Evolutionary conservation across 2,888 invertebrate genomes (phyloP).

Genomic region (Tenthredo amoena): DNA sequence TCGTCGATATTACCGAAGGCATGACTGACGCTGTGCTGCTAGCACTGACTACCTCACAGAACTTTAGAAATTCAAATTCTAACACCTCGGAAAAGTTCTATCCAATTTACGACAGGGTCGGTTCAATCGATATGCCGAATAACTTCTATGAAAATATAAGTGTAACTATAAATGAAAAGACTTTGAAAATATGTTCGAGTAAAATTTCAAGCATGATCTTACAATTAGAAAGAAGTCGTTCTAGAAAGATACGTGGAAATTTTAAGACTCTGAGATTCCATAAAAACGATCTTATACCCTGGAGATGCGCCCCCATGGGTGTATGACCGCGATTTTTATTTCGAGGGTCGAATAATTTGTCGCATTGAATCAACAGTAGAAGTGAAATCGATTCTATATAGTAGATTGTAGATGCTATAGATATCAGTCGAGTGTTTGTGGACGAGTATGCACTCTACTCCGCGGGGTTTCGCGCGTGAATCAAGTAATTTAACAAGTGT

Average conservation of each 20-base stretch:
- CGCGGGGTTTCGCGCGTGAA: neutral
- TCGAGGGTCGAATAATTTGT: neutral
- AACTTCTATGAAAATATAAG: too few species aligned
- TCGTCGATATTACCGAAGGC: slow-evolving; percentile 8
- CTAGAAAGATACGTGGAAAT: neutral
- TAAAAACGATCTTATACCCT: neutral
- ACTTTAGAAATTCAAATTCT: neutral
- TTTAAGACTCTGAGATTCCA: neutral
- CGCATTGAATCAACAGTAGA: slow-evolving; percentile 5
- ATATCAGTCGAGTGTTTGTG: neutral
- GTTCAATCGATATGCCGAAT: neutral
- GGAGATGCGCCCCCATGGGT: neutral
- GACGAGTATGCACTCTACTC: neutral
- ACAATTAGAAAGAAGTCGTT: neutral
- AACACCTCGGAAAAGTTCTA: neutral
- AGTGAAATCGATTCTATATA: neutral
- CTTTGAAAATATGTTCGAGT: neutral
- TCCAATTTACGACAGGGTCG: neutral
- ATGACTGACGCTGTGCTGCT: neutral
- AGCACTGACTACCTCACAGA: neutral
- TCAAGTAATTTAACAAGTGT: slow-evolving; percentile 26
- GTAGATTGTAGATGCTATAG: neutral
- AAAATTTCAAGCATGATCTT: neutral
- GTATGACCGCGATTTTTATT: neutral
- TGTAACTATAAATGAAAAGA: too few species aligned